These are phyloP conservation scores for Limnothrissa miodon DNA, from an alignment of 2,113 vertebrate species.

Conservation along the genomic window DNA sequence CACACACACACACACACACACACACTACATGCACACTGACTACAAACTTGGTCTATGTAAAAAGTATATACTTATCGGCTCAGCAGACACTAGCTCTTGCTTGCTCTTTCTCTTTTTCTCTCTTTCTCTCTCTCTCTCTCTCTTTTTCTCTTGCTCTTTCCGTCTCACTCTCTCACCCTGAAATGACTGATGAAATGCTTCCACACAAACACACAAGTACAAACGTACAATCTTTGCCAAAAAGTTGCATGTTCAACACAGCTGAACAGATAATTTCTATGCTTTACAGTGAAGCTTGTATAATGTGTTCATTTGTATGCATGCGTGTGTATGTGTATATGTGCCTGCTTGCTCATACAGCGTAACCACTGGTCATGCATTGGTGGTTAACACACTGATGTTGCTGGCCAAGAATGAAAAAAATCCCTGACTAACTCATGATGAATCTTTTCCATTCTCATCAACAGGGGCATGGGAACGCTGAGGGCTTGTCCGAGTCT, in stretches of 20 bases:
- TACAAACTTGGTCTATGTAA: neutral
- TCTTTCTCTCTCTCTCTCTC: no score
- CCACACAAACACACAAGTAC: neutral
- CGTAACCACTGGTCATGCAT: neutral
- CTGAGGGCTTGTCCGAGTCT: neutral
- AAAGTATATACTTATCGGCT: no score
- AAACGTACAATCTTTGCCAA: neutral
- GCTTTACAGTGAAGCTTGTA: neutral
- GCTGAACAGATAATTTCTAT: neutral
- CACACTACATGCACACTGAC: constrained; percentile 9
- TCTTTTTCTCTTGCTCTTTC: no score
- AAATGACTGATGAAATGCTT: no score
- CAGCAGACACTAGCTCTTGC: no score
- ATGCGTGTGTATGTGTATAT: neutral
- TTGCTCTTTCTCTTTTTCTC: no score
- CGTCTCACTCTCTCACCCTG: no score
- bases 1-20: constrained; percentile 15
- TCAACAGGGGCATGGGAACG: constrained; percentile 9
- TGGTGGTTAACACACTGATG: constrained; percentile 1
- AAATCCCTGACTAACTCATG: constrained; percentile 29
- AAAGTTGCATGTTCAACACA: neutral
- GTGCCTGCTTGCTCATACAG: constrained; percentile 10
- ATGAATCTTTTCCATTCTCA: constrained; percentile 19
- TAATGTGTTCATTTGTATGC: neutral
- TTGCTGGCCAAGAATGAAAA: constrained; percentile 14